Base-by-base conservation (phyloP, 2,888 invertebrate genomes). In the Tetrapedia diversipes region DNA sequence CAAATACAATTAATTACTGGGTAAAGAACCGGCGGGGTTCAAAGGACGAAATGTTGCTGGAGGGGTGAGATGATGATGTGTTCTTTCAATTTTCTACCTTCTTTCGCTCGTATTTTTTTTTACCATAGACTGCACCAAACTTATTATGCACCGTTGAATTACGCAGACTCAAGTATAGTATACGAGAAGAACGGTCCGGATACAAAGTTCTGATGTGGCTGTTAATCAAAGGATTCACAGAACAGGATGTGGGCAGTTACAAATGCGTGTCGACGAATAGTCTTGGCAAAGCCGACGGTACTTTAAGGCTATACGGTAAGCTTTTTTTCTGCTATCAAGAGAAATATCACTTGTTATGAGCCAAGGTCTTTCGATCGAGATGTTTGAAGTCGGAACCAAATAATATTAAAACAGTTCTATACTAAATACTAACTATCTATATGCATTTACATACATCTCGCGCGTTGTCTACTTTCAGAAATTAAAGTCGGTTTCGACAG, bases 201-300 rank as follows among this genome's bases (percentile, higher is more conserved):
- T 96, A 96, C 93, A 95, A 95, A 89, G 95, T 95, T 78, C 94
- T 94, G 66, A 96, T 96, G 96, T 94, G 94, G 94, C 93, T 95
- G 70, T 93, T 94, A 41, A 95, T 95, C 87, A 92, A 94, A 64
- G 93, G 94, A 89, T 94, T 95, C 87, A 93, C 93, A 45, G 91
- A 90, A 83, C 92, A 93, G 57, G 95, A 95, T 89, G 93, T 95
- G 82, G 96, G 96, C 49, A 95, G 95, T 37, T 96, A 96, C 92
- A 95, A 95, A 90, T 97, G 97, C 87, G 95, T 96, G 68, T 95
- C 96, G 68, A 96, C 96, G 67, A 96, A 96, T 92, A 96, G 96
- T 1, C 92, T 96, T 60, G 96, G 96, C 72, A 95, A 94, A 88
- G 96, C 95, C 22, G 96, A 96, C 89, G 96, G 95, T 49, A 95